phyloP scores from a whole-genome alignment of 2,888 invertebrate species.

The Aphidoletes aphidimyza region DNA sequence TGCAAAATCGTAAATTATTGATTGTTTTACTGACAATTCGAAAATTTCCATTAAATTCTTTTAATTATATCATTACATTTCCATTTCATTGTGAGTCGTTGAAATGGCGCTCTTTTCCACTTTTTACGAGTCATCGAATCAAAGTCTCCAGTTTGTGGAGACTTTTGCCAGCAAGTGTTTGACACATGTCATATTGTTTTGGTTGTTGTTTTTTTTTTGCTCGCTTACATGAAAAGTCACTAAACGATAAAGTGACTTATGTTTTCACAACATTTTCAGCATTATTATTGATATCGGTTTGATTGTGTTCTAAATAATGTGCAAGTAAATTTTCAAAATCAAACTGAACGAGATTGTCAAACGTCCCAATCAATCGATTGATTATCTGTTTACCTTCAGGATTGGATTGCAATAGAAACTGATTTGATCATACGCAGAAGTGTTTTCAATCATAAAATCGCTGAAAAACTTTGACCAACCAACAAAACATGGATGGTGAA shows the following conservation, averaged over 20 bases:
- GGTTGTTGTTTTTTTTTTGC: neutral
- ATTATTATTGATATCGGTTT: neutral
- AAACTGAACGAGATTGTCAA: no score
- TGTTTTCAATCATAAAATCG: neutral
- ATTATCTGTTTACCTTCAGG: no score
- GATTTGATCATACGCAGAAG: no score
- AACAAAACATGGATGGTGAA: neutral
- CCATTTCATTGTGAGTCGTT: no score
- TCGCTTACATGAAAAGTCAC: neutral
- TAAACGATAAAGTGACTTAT: neutral
- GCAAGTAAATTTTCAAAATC: neutral
- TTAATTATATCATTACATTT: no score
- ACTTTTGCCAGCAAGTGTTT: neutral
- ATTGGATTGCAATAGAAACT: no score
- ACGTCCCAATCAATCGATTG: no score
- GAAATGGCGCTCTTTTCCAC: neutral
- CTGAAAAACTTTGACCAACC: neutral
- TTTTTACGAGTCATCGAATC: neutral
- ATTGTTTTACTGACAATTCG: no score
- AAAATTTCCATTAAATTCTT: neutral
- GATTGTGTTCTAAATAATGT: neutral
- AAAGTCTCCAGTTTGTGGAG: slow-evolving; percentile 24
- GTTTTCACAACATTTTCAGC: neutral
- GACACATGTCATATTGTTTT: slow-evolving; percentile 4
- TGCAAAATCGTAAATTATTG: no score